Conservation (phyloP, 2,113 vertebrate genomes). For the Pyrgilauda ruficollis region DNA sequence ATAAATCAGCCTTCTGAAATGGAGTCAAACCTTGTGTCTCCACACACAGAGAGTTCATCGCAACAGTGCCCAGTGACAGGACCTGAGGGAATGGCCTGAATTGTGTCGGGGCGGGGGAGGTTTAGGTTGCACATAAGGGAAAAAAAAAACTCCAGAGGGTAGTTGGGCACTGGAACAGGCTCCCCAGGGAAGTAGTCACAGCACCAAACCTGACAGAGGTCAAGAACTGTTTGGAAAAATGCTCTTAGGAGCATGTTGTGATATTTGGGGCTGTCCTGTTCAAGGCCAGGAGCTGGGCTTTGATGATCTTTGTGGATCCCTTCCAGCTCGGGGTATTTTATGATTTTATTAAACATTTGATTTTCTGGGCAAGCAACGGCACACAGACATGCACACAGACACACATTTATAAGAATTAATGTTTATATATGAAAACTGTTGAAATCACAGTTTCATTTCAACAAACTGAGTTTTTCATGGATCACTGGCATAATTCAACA, state of each 20-base stretch:
- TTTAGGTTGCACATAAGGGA: not conserved
- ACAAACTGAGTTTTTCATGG: not conserved
- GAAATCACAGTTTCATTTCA: not conserved
- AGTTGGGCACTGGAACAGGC: not conserved
- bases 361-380: not conserved
- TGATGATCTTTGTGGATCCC: not conserved
- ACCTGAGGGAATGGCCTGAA: not conserved
- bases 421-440: not conserved
- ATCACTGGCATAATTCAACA: not conserved
- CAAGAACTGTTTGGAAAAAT: not conserved
- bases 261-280: not conserved
- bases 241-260: not conserved
- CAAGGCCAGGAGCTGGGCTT: not conserved
- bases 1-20: too few species aligned
- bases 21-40: too few species aligned
- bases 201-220: not conserved
- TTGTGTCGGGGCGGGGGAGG: not conserved
- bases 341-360: not conserved
- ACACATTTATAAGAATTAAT: not conserved
- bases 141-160: not conserved
- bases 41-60: too few species aligned
- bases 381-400: accelerated
- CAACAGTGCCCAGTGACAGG: too few species aligned
- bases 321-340: not conserved
- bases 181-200: not conserved